phyloP scores from a whole-genome alignment of 2,113 vertebrate species.

The Xenus cinereus region DNA sequence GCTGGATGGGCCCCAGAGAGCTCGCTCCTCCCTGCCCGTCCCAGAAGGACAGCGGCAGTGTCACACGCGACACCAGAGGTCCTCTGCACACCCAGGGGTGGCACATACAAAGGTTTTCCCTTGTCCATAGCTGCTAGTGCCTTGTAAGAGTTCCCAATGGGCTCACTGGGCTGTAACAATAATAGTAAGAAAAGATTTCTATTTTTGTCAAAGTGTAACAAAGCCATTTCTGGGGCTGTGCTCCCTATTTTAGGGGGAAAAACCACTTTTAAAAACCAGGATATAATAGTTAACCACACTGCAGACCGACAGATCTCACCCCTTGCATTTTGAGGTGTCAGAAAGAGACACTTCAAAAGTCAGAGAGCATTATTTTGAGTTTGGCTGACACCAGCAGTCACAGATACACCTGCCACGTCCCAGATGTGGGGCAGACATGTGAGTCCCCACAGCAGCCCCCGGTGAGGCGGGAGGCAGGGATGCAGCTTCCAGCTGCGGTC shows the following conservation, averaged over 20 bases:
- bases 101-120: not conserved
- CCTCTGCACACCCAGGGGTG: not conserved
- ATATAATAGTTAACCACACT: not conserved
- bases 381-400: not conserved
- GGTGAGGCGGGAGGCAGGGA: not conserved
- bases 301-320: not conserved
- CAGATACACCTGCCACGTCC: not conserved
- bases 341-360: not conserved
- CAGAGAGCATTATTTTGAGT: not conserved
- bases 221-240: not conserved
- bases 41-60: not conserved
- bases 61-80: rapidly evolving
- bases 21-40: not conserved
- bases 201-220: not conserved
- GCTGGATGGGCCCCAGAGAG: not conserved
- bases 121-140: not conserved
- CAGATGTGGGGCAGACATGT: rapidly evolving
- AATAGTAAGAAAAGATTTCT: not conserved
- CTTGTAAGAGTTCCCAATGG: not conserved
- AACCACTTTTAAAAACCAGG: not conserved
- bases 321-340: not conserved
- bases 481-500: not conserved
- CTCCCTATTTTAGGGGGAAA: not conserved
- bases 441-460: rapidly evolving
- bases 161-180: not conserved